Conservation (phyloP, 2,797 vertebrate genomes). For the Onychomys torridus region DNA sequence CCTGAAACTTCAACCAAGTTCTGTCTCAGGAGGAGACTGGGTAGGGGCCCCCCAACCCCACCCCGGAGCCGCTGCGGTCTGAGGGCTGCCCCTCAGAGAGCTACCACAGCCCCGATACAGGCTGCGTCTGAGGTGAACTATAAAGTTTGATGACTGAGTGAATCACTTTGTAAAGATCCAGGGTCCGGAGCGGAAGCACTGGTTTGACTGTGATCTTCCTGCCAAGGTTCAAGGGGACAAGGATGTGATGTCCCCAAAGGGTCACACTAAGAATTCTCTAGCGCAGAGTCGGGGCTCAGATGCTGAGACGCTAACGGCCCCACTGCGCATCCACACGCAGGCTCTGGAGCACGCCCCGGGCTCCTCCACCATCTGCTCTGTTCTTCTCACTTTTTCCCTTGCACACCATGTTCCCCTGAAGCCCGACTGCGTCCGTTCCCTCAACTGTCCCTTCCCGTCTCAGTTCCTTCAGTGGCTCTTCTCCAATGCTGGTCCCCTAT, state of each 20-base stretch:
- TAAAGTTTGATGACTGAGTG: not conserved
- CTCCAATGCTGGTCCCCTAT: not conserved
- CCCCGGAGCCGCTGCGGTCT: too few relatives aligned
- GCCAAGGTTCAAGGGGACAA: not conserved
- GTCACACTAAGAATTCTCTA: not conserved
- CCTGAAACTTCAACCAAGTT: not conserved
- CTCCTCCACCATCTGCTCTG: not conserved
- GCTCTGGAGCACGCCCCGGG: not conserved
- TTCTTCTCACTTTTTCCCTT: not conserved
- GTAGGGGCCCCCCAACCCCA: too few relatives aligned
- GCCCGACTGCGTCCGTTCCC: not conserved
- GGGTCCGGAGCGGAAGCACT: not conserved
- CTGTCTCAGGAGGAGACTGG: not conserved
- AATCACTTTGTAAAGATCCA: constrained; percentile 30
- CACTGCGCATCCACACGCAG: not conserved
- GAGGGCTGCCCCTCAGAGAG: not conserved
- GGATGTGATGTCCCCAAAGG: not conserved
- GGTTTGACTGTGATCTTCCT: constrained; percentile 29
- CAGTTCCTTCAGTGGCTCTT: not conserved
- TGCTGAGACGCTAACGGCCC: not conserved
- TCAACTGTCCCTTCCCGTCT: not conserved
- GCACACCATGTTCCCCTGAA: not conserved
- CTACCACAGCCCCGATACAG: not conserved
- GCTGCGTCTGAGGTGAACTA: not conserved
- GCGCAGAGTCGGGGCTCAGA: not conserved